Evolutionary conservation across 37 sponge, comb jelly and placozoan genomes (phyloP), one percentile per base, ranked within the genome.

Genomic region (Lycopodina hypogea): DNA sequence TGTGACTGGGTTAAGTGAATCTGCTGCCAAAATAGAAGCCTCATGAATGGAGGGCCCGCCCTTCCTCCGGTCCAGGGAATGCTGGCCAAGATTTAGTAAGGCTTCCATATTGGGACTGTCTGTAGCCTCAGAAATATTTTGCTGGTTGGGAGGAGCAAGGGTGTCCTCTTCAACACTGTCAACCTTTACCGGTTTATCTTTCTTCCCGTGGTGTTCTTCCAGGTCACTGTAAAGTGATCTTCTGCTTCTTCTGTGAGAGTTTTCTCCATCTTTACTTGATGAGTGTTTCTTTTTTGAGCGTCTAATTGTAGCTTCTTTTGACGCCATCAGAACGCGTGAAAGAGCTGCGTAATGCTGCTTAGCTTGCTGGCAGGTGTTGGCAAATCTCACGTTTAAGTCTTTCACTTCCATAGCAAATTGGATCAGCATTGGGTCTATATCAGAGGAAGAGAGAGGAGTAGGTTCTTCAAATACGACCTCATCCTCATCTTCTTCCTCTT

Each of bases 281-380:
- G 9, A 45, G 9, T 9, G 4, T 9, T 45, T 45, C 48, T 45
- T 45, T 45, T 45, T 45, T 4, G 48, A 45, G 48, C 48, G 48
- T 45, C 48, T 45, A 9, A 9, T 12, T 45, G 48, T 45, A 12
- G 48, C 4, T n/a, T 50, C 2, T 1, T 53, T 3, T 3, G 64
- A 67, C 32, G 40, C 36, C 2, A 68, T 67, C 0, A 85, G 39
- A 24, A 69, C 52, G 1, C 9, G 26, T 1, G 85, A 85, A n/a
- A 85, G 74, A 8, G 80, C 2, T 24, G 79, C 17, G 51, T 85
- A 78, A 17, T 78, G 74, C n/a, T 78, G 53, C 38, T 72, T 78
- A 0, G 78, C 79, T 23, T 69, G 59, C 28, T 40, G 0, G 53
- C 78, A 78, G 4, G 41, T 64, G 12, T 53, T 18, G 6, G 78